Percentiles rank a stretch among this genome's conserved stretches.
phyloP scores from a whole-genome alignment of 2,888 invertebrate species.

The Patella caerulea region DNA sequence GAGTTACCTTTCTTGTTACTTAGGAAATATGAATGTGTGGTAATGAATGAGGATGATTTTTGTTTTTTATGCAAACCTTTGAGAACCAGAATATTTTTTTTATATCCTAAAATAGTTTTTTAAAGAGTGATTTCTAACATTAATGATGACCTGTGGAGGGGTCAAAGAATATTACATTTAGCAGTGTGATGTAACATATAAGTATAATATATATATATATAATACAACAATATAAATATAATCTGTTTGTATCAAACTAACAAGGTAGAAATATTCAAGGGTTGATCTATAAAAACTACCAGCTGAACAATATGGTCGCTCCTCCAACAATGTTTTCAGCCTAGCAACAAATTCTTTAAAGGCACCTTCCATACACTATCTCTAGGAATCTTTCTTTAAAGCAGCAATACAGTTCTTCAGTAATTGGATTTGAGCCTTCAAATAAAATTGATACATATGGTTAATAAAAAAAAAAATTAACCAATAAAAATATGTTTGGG shows the following conservation, averaged over 20 bases:
- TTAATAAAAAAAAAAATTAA: too few relatives aligned
- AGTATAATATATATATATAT: neutral
- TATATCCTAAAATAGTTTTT: too few relatives aligned
- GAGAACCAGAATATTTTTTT: too few relatives aligned
- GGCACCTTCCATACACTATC: conserved; percentile 4
- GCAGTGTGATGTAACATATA: too few relatives aligned
- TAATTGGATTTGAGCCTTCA: conserved; percentile 74
- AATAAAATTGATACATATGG: conserved; percentile 13
- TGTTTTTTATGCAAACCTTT: too few relatives aligned
- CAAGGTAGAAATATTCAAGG: conserved; percentile 7
- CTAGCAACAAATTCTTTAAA: neutral
- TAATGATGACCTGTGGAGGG: too few relatives aligned
- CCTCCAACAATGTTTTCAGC: neutral
- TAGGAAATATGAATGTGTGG: too few relatives aligned
- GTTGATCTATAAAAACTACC: neutral
- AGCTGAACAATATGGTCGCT: neutral
- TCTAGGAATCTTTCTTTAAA: conserved; percentile 71
- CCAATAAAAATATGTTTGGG: too few relatives aligned
- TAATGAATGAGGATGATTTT: too few relatives aligned
- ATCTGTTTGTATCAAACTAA: conserved; percentile 9
- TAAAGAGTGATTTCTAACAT: too few relatives aligned
- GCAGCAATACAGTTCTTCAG: conserved; percentile 73
- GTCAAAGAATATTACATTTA: too few relatives aligned
- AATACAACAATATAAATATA: conserved; percentile 9
- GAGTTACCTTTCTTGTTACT: too few relatives aligned